Conservation (phyloP, 2,797 vertebrate genomes). For the Lates japonicus region DNA sequence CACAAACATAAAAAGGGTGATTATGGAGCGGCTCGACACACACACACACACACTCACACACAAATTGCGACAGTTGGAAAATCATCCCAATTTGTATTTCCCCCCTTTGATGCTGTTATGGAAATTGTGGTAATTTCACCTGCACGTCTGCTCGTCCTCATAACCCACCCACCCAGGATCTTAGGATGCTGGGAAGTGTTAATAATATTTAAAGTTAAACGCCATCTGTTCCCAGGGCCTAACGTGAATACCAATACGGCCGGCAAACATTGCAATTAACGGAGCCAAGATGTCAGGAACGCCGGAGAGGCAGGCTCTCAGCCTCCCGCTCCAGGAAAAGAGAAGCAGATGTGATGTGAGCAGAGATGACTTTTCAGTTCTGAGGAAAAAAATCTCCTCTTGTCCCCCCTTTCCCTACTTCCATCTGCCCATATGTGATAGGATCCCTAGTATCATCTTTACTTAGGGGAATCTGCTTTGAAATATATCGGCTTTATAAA, state of each 20-base stretch:
- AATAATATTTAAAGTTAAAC: slow-evolving; percentile 85
- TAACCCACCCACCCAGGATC: slow-evolving; percentile 41
- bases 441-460: slow-evolving; percentile 68
- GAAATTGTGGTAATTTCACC: slow-evolving; percentile 70
- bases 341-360: slow-evolving; percentile 78
- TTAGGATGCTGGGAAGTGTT: slow-evolving; percentile 70
- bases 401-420: slow-evolving; percentile 42
- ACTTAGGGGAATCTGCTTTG: slow-evolving; percentile 66
- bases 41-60: not conserved
- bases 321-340: slow-evolving; percentile 55
- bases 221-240: slow-evolving; percentile 81
- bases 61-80: slow-evolving; percentile 28
- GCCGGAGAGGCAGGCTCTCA: slow-evolving; percentile 49
- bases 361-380: slow-evolving; percentile 65
- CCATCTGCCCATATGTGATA: slow-evolving; percentile 70
- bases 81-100: slow-evolving; percentile 53
- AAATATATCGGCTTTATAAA: slow-evolving; percentile 72
- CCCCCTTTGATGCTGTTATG: slow-evolving; percentile 64
- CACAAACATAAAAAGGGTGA: not conserved
- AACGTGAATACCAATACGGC: slow-evolving; percentile 74
- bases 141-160: slow-evolving; percentile 60
- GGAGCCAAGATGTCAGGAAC: slow-evolving; percentile 75
- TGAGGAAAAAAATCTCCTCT: slow-evolving; percentile 8
- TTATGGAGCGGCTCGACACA: not conserved
- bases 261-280: slow-evolving; percentile 79